phyloP scores from a whole-genome alignment of 2,113 vertebrate species.

The Tricholaema leucomelas region DNA sequence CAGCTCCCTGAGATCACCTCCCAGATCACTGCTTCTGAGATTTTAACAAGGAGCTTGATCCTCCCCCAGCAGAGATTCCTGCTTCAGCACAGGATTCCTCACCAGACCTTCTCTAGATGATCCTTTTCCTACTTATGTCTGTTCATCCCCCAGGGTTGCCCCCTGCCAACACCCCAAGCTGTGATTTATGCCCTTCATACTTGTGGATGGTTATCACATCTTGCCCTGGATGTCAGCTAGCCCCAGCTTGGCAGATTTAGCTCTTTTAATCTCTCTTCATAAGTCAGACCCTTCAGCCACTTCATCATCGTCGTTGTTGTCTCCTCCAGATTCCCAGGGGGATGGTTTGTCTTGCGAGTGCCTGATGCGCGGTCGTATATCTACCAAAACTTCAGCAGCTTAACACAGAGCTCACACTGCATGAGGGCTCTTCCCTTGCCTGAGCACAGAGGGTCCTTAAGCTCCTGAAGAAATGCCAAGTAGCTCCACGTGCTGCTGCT shows the following conservation, averaged over 20 bases:
- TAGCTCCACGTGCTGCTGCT: rapidly evolving
- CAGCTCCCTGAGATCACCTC: too few relatives aligned
- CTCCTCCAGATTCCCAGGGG: slow-evolving; percentile 20
- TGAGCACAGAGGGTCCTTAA: neutral
- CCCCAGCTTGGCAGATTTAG: slow-evolving; percentile 40
- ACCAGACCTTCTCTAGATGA: neutral
- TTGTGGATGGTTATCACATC: slow-evolving; percentile 4
- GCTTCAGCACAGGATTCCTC: neutral
- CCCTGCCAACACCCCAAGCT: neutral
- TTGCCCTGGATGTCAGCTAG: neutral
- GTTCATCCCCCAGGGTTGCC: neutral
- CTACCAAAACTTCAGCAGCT: slow-evolving; percentile 18
- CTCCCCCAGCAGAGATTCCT: neutral
- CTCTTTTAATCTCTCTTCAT: slow-evolving; percentile 54
- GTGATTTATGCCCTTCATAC: slow-evolving; percentile 35
- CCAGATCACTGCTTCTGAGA: neutral
- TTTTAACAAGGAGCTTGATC: neutral
- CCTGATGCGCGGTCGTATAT: neutral
- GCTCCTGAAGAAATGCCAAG: neutral
- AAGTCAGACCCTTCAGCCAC: slow-evolving; percentile 34
- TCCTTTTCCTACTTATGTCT: neutral
- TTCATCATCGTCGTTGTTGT: slow-evolving; percentile 55
- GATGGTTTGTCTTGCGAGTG: slow-evolving; percentile 17
- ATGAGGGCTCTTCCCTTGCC: neutral
- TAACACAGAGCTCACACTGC: neutral